These are phyloP conservation scores for Pyrrhia umbra DNA, from an alignment of 2,888 invertebrate species.

Conservation along the genomic window DNA sequence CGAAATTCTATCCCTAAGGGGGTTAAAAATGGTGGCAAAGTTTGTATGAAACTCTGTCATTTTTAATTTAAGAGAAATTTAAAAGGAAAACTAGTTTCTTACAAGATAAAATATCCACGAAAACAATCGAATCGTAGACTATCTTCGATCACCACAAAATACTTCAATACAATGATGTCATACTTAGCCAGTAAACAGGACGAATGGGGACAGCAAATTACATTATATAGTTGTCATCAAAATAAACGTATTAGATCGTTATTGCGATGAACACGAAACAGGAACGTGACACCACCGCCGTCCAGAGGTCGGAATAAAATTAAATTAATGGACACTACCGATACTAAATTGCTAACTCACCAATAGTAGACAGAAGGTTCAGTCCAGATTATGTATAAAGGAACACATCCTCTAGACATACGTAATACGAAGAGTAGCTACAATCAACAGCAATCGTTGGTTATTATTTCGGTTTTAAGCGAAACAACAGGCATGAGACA, in stretches of 20 bases:
- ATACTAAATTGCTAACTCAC: neutral
- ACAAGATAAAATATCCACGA: too few species aligned
- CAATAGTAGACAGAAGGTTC: conserved; percentile 20
- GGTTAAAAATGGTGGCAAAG: too few species aligned
- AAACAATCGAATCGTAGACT: too few species aligned
- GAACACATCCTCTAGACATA: neutral
- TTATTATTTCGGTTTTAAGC: too few species aligned
- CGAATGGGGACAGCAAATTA: conserved; percentile 33
- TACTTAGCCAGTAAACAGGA: conserved; percentile 2
- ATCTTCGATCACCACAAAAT: too few species aligned
- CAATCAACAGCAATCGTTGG: too few species aligned
- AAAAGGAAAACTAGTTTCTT: too few species aligned
- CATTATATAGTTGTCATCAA: conserved; percentile 50
- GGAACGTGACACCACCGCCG: conserved; percentile 21
- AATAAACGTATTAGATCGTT: conserved; percentile 53
- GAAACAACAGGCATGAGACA: too few species aligned
- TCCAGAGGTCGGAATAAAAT: conserved; percentile 51
- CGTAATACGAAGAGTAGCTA: too few species aligned
- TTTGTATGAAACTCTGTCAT: too few species aligned
- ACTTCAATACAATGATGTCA: conserved; percentile 1
- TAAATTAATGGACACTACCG: conserved; percentile 56
- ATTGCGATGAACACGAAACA: conserved; percentile 54
- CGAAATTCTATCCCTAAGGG: too few species aligned
- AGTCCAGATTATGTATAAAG: neutral
- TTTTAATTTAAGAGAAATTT: too few species aligned